phyloP scores from a whole-genome alignment of 2,113 vertebrate species.

The Telmatochromis sp. region DNA sequence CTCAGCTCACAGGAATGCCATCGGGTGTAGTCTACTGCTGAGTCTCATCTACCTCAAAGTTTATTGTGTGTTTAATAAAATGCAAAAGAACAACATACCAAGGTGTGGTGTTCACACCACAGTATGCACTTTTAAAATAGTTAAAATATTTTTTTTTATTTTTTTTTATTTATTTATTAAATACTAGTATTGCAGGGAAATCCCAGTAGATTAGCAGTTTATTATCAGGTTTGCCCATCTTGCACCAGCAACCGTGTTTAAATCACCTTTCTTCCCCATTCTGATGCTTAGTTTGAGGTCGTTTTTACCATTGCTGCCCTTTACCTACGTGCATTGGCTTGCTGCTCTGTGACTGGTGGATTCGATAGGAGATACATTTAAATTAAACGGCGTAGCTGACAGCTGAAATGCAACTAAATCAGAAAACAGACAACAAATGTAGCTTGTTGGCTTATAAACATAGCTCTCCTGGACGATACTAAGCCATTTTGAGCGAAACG shows the following conservation, averaged over 20 bases:
- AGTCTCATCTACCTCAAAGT: neutral
- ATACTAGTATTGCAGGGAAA: neutral
- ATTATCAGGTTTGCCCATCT: neutral
- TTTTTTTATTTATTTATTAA: neutral
- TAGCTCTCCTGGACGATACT: neutral
- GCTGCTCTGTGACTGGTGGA: neutral
- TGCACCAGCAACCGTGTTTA: neutral
- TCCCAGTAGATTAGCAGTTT: neutral
- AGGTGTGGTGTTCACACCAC: neutral
- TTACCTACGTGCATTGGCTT: neutral
- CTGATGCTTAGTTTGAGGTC: neutral
- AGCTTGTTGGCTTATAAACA: neutral
- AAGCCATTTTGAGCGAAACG: neutral
- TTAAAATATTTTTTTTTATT: neutral
- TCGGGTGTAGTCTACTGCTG: neutral
- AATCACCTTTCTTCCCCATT: neutral
- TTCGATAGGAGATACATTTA: neutral
- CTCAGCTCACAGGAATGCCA: neutral
- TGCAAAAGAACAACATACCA: neutral
- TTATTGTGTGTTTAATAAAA: neutral
- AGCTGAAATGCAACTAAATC: neutral
- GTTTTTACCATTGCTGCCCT: neutral
- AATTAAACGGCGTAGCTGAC: neutral
- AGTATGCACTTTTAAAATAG: neutral
- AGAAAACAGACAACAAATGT: neutral